A percentile compares a stretch with the other conserved stretches of the same genome.
These are phyloP conservation scores for Periphyllus acericola DNA, from an alignment of 2,888 invertebrate species.

Conservation along the genomic window DNA sequence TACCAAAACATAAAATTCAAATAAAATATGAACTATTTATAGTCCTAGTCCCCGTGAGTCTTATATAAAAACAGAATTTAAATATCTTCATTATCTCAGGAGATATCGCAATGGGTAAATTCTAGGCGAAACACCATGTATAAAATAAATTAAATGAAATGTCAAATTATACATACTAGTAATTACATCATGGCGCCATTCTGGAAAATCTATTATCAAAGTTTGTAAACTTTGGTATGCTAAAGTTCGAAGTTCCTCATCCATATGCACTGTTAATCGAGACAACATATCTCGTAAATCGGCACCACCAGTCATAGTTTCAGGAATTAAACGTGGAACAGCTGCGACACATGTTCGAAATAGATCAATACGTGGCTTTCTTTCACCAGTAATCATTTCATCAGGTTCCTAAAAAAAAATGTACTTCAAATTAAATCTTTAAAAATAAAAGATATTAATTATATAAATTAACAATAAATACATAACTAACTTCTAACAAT, in stretches of 20 bases:
- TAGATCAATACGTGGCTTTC: constrained; percentile 96
- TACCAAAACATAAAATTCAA: too few species aligned
- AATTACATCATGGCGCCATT: constrained; percentile 97
- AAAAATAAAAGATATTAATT: too few species aligned
- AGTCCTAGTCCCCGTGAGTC: too few species aligned
- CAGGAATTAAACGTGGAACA: constrained; percentile 95
- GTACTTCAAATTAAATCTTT: not conserved
- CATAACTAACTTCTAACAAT: too few species aligned
- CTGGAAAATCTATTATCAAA: constrained; percentile 93
- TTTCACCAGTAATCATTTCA: constrained; percentile 92
- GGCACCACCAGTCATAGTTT: constrained; percentile 92
- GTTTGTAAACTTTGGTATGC: constrained; percentile 96
- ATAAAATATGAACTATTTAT: too few species aligned
- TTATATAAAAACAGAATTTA: too few species aligned
- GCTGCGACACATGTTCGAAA: constrained; percentile 99
- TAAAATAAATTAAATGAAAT: not conserved
- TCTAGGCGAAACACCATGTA: too few species aligned
- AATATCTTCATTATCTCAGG: too few species aligned
- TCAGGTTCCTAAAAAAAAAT: constrained; percentile 75
- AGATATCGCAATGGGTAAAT: too few species aligned
- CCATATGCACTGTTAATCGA: constrained; percentile 96
- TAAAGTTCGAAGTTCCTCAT: constrained; percentile 93
- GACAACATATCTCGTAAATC: constrained; percentile 95
- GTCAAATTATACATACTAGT: constrained; percentile 67
- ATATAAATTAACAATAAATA: too few species aligned